A percentile compares a stretch with the other conserved stretches of the same genome.
Evolutionary conservation across 2,888 invertebrate genomes (phyloP).

Genomic region (Agapostemon virescens): DNA sequence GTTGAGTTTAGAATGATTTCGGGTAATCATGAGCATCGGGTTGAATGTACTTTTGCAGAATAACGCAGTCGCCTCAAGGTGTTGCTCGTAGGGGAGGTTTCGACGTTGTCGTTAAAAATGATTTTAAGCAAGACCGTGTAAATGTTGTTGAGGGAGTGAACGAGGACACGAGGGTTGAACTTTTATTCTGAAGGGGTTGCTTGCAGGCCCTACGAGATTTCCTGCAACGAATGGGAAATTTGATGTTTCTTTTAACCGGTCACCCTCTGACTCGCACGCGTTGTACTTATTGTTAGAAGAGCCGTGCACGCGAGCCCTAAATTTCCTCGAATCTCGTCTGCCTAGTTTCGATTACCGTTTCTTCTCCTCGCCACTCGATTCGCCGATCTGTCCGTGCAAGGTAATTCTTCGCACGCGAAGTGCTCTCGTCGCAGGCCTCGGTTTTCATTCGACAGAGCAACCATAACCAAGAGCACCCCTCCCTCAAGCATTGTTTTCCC

Average conservation of each 20-base stretch:
- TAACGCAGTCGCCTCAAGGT: no score
- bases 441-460: slow-evolving; percentile 48
- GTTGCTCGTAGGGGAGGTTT: no score
- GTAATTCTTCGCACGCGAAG: slow-evolving; percentile 58
- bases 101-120: no score
- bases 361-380: slow-evolving; percentile 37
- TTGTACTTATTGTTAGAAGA: neutral
- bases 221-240: neutral
- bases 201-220: no score
- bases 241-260: neutral
- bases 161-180: no score
- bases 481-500: slow-evolving; percentile 55
- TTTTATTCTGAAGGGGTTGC: no score
- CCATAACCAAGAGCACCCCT: slow-evolving; percentile 34
- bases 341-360: neutral
- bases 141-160: no score
- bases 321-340: neutral
- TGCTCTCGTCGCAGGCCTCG: slow-evolving; percentile 31
- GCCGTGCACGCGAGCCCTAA: neutral
- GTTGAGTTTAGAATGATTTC: no score
- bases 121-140: no score
- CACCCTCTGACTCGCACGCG: neutral
- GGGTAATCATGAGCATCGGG: no score
- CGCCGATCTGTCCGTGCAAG: slow-evolving; percentile 42
- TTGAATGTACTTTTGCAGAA: no score